A percentile compares a stretch with the other conserved stretches of the same genome.
These are phyloP conservation scores for Haemorhous mexicanus DNA, from an alignment of 2,113 vertebrate genomes.

Conservation along the genomic window DNA sequence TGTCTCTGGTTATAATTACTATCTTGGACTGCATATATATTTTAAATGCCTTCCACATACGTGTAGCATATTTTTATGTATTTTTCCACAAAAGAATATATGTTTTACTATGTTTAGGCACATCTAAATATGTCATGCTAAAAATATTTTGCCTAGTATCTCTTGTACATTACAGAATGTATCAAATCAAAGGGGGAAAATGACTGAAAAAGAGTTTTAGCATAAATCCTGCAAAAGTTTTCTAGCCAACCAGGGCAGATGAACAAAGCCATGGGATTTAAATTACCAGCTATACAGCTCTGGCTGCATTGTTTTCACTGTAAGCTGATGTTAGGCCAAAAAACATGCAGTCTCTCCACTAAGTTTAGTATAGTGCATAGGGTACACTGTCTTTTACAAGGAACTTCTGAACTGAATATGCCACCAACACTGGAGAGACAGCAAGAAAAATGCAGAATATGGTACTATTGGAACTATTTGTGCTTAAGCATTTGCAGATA, in stretches of 20 bases:
- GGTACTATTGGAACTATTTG: background rate
- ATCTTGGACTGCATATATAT: background rate
- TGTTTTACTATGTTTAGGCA: background rate
- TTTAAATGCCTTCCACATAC: background rate
- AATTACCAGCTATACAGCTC: background rate
- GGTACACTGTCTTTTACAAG: background rate
- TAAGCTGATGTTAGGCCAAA: background rate
- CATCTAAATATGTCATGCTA: background rate
- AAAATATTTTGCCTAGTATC: background rate
- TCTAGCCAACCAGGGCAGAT: background rate
- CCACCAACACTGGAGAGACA: background rate
- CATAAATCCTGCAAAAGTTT: background rate
- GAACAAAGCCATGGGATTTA: background rate
- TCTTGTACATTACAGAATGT: background rate
- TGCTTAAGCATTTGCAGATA: background rate
- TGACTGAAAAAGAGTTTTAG: background rate
- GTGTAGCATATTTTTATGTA: background rate
- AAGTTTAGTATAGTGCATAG: background rate
- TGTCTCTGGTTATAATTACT: background rate
- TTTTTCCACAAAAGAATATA: background rate
- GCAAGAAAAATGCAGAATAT: background rate
- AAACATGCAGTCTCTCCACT: background rate
- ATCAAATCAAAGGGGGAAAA: background rate
- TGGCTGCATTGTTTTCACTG: background rate
- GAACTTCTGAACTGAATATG: background rate